Evolutionary conservation across 2,113 vertebrate genomes (phyloP).

Genomic region (Kryptolebias marmoratus): DNA sequence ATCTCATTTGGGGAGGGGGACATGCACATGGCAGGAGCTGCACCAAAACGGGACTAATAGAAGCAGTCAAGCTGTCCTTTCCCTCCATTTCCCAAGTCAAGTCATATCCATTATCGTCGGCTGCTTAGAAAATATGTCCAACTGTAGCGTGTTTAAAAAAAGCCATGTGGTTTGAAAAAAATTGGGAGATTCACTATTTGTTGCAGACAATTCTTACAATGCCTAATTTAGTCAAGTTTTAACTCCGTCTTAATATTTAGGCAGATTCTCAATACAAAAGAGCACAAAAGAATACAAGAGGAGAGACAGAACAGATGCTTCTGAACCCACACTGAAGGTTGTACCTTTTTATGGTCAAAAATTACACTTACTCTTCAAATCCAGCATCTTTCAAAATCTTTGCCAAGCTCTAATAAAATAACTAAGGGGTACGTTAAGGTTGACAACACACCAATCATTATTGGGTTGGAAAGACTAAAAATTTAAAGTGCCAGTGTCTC

Average conservation of each 20-base stretch:
- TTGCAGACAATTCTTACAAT: slow-evolving; percentile 58
- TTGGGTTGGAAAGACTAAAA: too few relatives aligned
- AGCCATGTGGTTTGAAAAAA: slow-evolving; percentile 33
- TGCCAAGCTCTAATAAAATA: too few relatives aligned
- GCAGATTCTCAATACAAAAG: slow-evolving; percentile 32
- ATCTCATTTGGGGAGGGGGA: slow-evolving; percentile 73
- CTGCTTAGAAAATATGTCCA: slow-evolving; percentile 55
- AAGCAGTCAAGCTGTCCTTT: slow-evolving; percentile 68
- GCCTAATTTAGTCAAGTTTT: slow-evolving; percentile 59
- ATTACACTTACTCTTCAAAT: too few relatives aligned
- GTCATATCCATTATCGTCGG: slow-evolving; percentile 63
- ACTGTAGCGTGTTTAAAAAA: slow-evolving; percentile 57
- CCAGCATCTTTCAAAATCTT: too few relatives aligned
- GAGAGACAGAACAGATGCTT: slow-evolving; percentile 30
- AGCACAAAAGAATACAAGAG: neutral
- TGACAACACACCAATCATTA: too few relatives aligned
- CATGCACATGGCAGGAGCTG: slow-evolving; percentile 59
- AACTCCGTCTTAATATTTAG: slow-evolving; percentile 70
- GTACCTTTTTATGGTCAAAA: too few relatives aligned
- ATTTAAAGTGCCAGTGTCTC: too few relatives aligned
- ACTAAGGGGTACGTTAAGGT: too few relatives aligned
- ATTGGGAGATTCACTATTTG: slow-evolving; percentile 68
- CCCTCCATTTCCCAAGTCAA: slow-evolving; percentile 32
- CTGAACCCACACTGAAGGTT: neutral
- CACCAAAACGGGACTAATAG: slow-evolving; percentile 74